Percentiles rank a stretch among this genome's conserved stretches.
These are phyloP conservation scores for Geopemphigus sp. DNA, from an alignment of 1,140 invertebrate genomes.

Conservation along the genomic window DNA sequence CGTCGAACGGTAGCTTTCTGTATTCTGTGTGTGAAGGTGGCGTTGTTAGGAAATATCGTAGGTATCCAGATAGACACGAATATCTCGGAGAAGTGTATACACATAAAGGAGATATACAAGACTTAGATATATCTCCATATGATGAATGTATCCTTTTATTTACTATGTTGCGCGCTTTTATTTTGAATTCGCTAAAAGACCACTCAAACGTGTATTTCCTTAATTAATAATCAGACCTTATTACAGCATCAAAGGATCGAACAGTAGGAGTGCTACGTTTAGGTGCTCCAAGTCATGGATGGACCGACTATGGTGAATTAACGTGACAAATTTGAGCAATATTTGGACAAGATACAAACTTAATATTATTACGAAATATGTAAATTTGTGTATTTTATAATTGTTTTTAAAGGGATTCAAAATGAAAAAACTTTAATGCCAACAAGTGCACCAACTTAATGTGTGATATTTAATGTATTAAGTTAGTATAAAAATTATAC, in stretches of 20 bases:
- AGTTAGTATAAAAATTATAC: constrained; percentile 12
- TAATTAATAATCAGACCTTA: constrained; percentile 56
- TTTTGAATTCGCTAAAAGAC: not conserved
- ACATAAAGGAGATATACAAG: constrained; percentile 60
- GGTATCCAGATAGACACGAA: constrained; percentile 59
- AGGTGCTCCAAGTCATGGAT: constrained; percentile 60
- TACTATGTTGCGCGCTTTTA: not conserved
- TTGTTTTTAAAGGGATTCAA: constrained; percentile 20
- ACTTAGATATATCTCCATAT: constrained; percentile 61
- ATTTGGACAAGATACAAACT: constrained; percentile 14
- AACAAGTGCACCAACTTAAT: constrained; percentile 43
- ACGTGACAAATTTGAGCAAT: constrained; percentile 55
- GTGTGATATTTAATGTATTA: constrained; percentile 37
- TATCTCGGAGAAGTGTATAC: constrained; percentile 59
- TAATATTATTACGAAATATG: constrained; percentile 8
- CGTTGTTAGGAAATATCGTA: constrained; percentile 57
- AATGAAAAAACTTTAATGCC: not conserved
- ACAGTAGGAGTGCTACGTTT: constrained; percentile 60
- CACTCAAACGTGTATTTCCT: constrained; percentile 38
- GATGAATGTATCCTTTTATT: constrained; percentile 62
- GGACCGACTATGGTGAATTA: constrained; percentile 60
- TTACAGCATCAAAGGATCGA: constrained; percentile 60
- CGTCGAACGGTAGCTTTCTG: constrained; percentile 59
- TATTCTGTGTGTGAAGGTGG: constrained; percentile 60
- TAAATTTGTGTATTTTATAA: constrained; percentile 39